Evolutionary conservation across 2,113 vertebrate genomes (phyloP), one percentile per base, ranked within the genome.

Genomic region (Miniopterus natalensis): DNA sequence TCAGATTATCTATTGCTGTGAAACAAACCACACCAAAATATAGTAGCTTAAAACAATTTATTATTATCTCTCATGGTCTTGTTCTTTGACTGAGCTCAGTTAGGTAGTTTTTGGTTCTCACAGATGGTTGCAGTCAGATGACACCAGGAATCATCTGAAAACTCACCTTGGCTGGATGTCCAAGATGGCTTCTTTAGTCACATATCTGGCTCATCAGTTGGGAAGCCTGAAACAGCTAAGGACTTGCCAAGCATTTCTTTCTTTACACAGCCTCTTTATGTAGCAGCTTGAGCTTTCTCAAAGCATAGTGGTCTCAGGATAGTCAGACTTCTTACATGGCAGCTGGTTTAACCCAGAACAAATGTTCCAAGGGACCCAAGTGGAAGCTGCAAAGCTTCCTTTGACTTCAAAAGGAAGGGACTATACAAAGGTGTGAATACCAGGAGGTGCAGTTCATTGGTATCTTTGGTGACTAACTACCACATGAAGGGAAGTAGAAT

Each of bases 181-280:
- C 45, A 90, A 65, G 63, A 85, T 88, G 59, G 36, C 36, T 92
- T 92, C 42, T 85, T 92, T 75, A 77, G 57, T 74, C 53, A 71
- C 27, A 36, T 55, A 8, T 73, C 61, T 63, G 51, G 80, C 18
- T 79, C 29, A 74, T 86, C 18, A 83, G 14, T 42, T 53, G 23
- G 45, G 36, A 51, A 77, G 8, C 29, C 45, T 53, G n/a, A 61
- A 90, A 65, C 0, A 92, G 31, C 11, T 55, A 40, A 7, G 36
- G 8, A 42, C 36, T 89, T 71, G 25, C 23, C 20, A 66, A 51
- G 14, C 25, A 86, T 91, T 94, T 70, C 42, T 85, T 3, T 88
- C 6, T 94, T 10, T 10, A 59, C 53, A 5, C 18, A 85, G 17
- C 47, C 21, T 83, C 40, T 84, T 94, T 40, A 45, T 42, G 63